Evolutionary conservation across 2,888 invertebrate genomes (phyloP).

Genomic region (Drosophila histrio): DNA sequence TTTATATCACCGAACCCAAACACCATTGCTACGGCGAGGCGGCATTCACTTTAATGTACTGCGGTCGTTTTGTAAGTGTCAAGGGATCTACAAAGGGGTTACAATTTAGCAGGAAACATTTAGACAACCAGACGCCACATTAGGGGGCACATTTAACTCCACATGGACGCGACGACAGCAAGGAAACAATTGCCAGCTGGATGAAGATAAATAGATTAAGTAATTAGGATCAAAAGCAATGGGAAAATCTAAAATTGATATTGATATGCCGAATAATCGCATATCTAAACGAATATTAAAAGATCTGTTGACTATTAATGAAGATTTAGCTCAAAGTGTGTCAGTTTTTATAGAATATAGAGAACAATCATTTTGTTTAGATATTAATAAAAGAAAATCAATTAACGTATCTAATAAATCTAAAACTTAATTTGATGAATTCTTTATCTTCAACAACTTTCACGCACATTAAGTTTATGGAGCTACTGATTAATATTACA

Average conservation of each 20-base stretch:
- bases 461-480: conserved; percentile 21
- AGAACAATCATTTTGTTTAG: background rate
- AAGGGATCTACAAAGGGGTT: conserved; percentile 30
- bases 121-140: conserved; percentile 68
- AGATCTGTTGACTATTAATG: background rate
- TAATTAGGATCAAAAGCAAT: conserved; percentile 19
- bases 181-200: conserved; percentile 5
- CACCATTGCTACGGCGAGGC: conserved; percentile 31
- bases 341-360: too few relatives aligned
- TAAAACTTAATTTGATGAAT: background rate
- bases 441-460: conserved; percentile 6
- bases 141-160: conserved; percentile 27
- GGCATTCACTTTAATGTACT: conserved; percentile 66
- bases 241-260: background rate
- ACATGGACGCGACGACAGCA: background rate
- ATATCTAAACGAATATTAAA: background rate
- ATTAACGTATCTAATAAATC: background rate
- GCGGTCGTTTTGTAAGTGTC: conserved; percentile 58
- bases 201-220: conserved; percentile 47
- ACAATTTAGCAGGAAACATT: conserved; percentile 56
- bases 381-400: background rate
- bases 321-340: too few relatives aligned
- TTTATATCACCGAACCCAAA: conserved; percentile 55
- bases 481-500: conserved; percentile 12
- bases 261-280: background rate